Evolutionary conservation across 1,140 invertebrate genomes (phyloP).

Genomic region (Glossosoma conforme): DNA sequence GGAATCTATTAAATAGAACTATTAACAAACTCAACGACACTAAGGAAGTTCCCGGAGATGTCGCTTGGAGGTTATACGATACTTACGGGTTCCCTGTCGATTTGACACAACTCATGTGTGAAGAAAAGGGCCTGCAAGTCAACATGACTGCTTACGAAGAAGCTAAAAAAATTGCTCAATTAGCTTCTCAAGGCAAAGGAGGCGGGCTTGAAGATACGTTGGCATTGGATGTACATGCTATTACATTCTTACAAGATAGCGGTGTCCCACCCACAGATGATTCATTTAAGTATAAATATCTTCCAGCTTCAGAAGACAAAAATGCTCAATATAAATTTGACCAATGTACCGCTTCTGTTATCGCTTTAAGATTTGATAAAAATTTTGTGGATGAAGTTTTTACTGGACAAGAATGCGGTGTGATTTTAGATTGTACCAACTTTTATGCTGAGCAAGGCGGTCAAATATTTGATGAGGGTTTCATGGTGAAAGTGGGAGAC

Average conservation of each 20-base stretch:
- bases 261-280: slow-evolving; percentile 84
- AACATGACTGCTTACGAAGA: slow-evolving; percentile 90
- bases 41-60: slow-evolving; percentile 76
- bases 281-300: slow-evolving; percentile 88
- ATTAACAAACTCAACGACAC: slow-evolving; percentile 73
- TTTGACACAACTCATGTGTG: slow-evolving; percentile 94
- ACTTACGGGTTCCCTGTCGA: slow-evolving; percentile 99
- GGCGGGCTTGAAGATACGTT: slow-evolving; percentile 73
- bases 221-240: slow-evolving; percentile 91
- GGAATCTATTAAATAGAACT: slow-evolving; percentile 86
- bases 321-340: slow-evolving; percentile 69
- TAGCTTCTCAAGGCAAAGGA: slow-evolving; percentile 81
- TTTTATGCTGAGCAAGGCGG: slow-evolving; percentile 99
- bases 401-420: slow-evolving; percentile 84
- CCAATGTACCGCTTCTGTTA: slow-evolving; percentile 59
- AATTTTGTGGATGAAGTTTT: slow-evolving; percentile 81
- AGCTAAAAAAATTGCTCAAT: slow-evolving; percentile 85
- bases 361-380: slow-evolving; percentile 71
- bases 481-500: slow-evolving; percentile 81
- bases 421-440: slow-evolving; percentile 88
- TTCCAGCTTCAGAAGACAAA: slow-evolving; percentile 54
- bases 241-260: slow-evolving; percentile 82
- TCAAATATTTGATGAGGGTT: slow-evolving; percentile 97
- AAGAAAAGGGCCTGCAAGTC: slow-evolving; percentile 87
- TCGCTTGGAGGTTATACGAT: slow-evolving; percentile 97